Evolutionary conservation across 2,797 vertebrate species (phyloP), one percentile per base, ranked within the genome.

Genomic region (Gobionotothen gibberifrons): DNA sequence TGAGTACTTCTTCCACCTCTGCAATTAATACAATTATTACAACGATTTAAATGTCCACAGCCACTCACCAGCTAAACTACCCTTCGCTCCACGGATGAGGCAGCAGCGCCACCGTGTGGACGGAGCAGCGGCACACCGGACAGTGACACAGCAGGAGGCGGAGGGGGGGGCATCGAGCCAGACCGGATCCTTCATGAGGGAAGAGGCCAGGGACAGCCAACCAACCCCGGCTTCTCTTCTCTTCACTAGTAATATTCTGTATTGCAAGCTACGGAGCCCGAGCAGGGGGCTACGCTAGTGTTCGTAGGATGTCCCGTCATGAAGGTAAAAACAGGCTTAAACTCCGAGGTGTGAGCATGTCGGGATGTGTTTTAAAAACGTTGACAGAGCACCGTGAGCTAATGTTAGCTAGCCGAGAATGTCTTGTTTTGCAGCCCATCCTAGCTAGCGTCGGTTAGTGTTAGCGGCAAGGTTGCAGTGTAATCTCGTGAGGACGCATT

Each of bases 301-400:
- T 86, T 48, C 86, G 78, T 95, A 97, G 96, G 95, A 96, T 97
- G 96, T 97, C 96, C 95, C 96, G 96, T 90, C 96, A 96, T 96
- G 96, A 97, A 96, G 96, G 96, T 97, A 93, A 92, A 92, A 51
- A 3, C 0, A 44, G 56, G 39, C 56, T 1, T 57, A 12, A 57
- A 3, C 51, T 13, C 74, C n/a, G 71, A 55, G 68, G 7, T 4
- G 29, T 6, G 44, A 64, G n/a, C 47, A 2, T 17, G 16, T 52
- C 52, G 10, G 48, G 19, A 61, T 83, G 44, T 72, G 52, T 26
- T 22, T 36, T 14, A 44, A 51, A 76, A 80, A 52, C 78, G 81
- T 64, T 87, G 76, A 62, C 80, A 80, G 71, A 60, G 69, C 72
- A 62, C 17, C 62, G 74, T 49, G 56, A 70, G 91, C 91, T 91